Evolutionary conservation across 64 coral and sea anemone species (phyloP).

Genomic region (Catalaphyllia jardinei): DNA sequence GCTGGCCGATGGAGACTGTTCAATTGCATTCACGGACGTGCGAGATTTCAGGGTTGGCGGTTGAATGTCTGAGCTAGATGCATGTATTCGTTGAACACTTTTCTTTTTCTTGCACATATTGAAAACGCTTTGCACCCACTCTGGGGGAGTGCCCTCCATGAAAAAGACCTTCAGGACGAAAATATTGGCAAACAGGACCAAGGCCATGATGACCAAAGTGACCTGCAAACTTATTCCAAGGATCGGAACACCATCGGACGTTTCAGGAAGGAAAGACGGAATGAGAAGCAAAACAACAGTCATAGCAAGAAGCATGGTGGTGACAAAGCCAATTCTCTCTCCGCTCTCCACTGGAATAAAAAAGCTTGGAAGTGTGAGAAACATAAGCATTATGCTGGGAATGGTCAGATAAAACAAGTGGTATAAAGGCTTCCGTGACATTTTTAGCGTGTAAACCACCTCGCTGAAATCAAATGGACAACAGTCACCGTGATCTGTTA

Average conservation of each 20-base stretch:
- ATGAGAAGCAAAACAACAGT: constrained; percentile 55
- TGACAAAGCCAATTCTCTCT: constrained; percentile 71
- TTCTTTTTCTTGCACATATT: constrained; percentile 4
- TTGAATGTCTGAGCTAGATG: not conserved
- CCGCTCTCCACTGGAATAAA: constrained; percentile 62
- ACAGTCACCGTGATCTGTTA: constrained; percentile 53
- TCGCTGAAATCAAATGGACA: constrained; percentile 36
- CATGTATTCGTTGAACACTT: not conserved
- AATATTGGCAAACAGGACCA: constrained; percentile 36
- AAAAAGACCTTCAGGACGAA: constrained; percentile 48
- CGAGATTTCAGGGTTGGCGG: not conserved
- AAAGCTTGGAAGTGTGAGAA: constrained; percentile 36
- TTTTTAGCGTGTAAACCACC: constrained; percentile 6
- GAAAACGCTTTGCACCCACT: constrained; percentile 42
- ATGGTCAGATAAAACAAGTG: constrained; percentile 46
- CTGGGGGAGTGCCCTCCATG: constrained; percentile 21
- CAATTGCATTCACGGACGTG: constrained; percentile 25
- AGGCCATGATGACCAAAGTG: constrained; percentile 19
- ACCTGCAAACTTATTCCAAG: constrained; percentile 44
- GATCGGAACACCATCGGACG: constrained; percentile 42
- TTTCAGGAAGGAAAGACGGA: constrained; percentile 54
- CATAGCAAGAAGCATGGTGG: constrained; percentile 61
- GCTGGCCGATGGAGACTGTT: not conserved
- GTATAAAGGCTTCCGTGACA: constrained; percentile 38
- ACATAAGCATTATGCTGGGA: constrained; percentile 26